Base-by-base conservation (phyloP, 2,888 invertebrate species). In the Caenorhabditis zanzibari region DNA sequence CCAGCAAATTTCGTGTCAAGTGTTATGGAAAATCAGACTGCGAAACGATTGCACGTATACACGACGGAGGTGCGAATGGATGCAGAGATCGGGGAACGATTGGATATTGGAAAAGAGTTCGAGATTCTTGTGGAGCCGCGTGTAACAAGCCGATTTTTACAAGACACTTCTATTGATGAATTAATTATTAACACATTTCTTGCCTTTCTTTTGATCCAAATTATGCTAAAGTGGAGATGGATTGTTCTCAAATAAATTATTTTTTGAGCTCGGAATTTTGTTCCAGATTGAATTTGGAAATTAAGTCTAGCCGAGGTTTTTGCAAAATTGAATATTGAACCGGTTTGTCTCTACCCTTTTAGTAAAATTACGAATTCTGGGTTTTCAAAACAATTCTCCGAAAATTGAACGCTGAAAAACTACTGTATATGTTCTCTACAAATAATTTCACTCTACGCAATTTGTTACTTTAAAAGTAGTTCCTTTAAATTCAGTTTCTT, bases 11-110 rank as follows among this genome's bases (percentile, higher is more conserved):
- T 81, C 88, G 90, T 28, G 88, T 91, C 59, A 91, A 91, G 85
- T 91, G 91, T 74, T 91, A 91, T 72, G 91, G 91, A 28, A 91
- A 92, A 82, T 90, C 86, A 44, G 91, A 91, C 76, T 91, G 91
- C 81, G 91, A 91, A 74, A 88, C 91, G 32, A 77, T 92, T 47
- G 91, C 91, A 32, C 80, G 91, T 64, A 89, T 92, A 44, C 91
- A 91, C 74, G 91, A 92, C 64, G 91, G 91, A 22, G 91, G 91
- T 9, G 91, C 91, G 14, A 91, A 90, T 64, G 91, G 91, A 32
- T 91, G 91, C 73, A 79, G 91, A 9, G 85, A 86, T 54, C 64
- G 82, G 35, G 81, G 81, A 5, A 88, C 88, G 3, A 74, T 82
- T 22, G 82, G 83, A 22, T 88, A 88, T 66, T 88, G 88, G 88